Base-by-base conservation (phyloP, 2,797 vertebrate species). In the Sebastes iracundus region DNA sequence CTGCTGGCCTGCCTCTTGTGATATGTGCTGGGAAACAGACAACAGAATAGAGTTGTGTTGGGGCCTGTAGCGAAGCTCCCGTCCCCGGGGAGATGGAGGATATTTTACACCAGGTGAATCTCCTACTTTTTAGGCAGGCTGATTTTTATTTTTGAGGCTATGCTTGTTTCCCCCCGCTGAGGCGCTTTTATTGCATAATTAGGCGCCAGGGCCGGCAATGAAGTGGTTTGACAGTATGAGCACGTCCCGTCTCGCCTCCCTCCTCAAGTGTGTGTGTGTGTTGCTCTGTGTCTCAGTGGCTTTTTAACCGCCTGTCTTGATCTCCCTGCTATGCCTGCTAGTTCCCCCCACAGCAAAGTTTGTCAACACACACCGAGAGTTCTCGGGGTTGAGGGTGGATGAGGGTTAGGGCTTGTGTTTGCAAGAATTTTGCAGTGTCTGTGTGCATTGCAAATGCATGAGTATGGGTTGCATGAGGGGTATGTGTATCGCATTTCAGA, bases 171-270 rank as follows among this genome's bases (percentile, higher is more conserved):
- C 75, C 75, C 81, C 72, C 33, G 49, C 81, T 88, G 89, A 82
- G 87, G 83, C 79, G 22, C 75, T 90, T 89, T 90, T 92, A 92
- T 93, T 92, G 93, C 90, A 92, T 94, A 94, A 94, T 94, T 92
- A 93, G 93, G 83, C 63, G 77, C 80, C 75, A 72, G 68, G 82
- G 78, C 90, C 75, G 73, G 81, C 87, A 77, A 80, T 93, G 91
- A 90, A 91, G 86, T 83, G 88, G 76, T 91, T 94, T 92, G 93
- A 94, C 94, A 95, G 93, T 92, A 90, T 90, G 92, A 93, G 93
- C 93, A 94, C 92, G 90, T 93, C 90, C 79, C 27, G 86, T 89
- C 92, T 94, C 78, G 86, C 83, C 87, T 93, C 81, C 75, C 80
- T 84, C 71, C 83, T 91, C 85, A 85, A 86, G 81, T 88, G 75